phyloP scores from a whole-genome alignment of 2,113 vertebrate species.

The Notechis scutatus region DNA sequence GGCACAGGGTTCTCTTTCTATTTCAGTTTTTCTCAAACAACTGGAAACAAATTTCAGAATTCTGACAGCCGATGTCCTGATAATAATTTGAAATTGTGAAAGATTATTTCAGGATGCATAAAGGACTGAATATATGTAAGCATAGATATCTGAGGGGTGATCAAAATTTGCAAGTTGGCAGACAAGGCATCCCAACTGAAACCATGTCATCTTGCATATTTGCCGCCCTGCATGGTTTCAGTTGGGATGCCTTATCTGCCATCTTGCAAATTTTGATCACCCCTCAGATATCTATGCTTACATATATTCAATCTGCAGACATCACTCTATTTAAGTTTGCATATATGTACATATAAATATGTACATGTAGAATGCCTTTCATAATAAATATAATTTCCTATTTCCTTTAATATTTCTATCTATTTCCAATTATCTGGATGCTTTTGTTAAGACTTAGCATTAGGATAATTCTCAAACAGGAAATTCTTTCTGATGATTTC shows the following conservation, averaged over 20 bases:
- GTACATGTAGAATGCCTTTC: neutral
- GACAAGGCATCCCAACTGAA: neutral
- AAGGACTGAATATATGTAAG: neutral
- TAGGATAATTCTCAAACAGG: conserved; percentile 18
- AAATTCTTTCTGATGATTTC: neutral
- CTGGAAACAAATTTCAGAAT: neutral
- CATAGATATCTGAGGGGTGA: neutral
- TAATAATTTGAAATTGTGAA: neutral
- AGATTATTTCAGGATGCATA: neutral
- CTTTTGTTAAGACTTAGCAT: conserved; percentile 14
- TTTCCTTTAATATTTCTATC: neutral
- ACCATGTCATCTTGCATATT: neutral
- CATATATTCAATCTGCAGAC: neutral
- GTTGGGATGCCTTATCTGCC: neutral
- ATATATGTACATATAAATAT: neutral
- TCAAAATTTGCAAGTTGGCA: neutral
- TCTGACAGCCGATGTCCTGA: neutral
- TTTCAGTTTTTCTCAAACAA: neutral
- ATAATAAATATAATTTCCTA: neutral
- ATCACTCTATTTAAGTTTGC: neutral
- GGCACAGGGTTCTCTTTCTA: neutral
- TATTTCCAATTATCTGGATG: neutral
- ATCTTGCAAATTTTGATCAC: neutral
- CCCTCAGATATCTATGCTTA: neutral
- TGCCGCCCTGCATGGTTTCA: neutral